Conservation (phyloP, 2,888 invertebrate species). For the Zaprionus obscuricornis region DNA sequence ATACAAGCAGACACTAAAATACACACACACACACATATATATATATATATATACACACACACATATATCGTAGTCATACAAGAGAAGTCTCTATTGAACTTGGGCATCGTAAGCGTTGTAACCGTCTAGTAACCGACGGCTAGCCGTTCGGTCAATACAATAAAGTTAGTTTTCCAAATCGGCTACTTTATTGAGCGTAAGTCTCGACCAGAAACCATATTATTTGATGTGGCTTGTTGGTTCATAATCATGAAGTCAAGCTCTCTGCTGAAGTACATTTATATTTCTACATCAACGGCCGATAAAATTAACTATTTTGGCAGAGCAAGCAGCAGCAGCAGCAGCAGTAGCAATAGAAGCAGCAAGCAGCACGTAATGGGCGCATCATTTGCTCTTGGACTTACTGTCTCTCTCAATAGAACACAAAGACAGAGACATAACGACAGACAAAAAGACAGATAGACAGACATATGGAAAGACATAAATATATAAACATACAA, state of each 20-base stretch:
- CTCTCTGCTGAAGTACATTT: slow-evolving; percentile 51
- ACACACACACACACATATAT: neutral
- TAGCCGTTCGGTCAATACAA: slow-evolving; percentile 56
- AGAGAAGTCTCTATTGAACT: slow-evolving; percentile 60
- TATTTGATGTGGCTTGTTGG: slow-evolving; percentile 69
- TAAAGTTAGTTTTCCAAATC: slow-evolving; percentile 73
- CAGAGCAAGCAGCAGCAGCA: slow-evolving; percentile 35
- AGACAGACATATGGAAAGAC: too few species aligned
- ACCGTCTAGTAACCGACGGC: too few species aligned
- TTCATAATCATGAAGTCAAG: slow-evolving; percentile 64
- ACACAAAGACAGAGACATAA: too few species aligned
- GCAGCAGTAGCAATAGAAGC: too few species aligned
- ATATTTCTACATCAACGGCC: slow-evolving; percentile 69
- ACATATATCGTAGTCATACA: neutral
- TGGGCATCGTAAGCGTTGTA: slow-evolving; percentile 36
- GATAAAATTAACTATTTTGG: slow-evolving; percentile 76
- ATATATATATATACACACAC: neutral
- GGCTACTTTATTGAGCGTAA: slow-evolving; percentile 77
- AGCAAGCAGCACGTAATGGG: slow-evolving; percentile 73
- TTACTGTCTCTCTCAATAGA: too few species aligned
- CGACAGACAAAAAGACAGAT: too few species aligned
- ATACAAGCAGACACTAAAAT: slow-evolving; percentile 5
- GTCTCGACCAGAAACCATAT: slow-evolving; percentile 54
- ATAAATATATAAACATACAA: too few species aligned
- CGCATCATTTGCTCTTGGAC: slow-evolving; percentile 63